Conservation (phyloP, 1,140 invertebrate species). For the Hylaeus anthracinus region DNA sequence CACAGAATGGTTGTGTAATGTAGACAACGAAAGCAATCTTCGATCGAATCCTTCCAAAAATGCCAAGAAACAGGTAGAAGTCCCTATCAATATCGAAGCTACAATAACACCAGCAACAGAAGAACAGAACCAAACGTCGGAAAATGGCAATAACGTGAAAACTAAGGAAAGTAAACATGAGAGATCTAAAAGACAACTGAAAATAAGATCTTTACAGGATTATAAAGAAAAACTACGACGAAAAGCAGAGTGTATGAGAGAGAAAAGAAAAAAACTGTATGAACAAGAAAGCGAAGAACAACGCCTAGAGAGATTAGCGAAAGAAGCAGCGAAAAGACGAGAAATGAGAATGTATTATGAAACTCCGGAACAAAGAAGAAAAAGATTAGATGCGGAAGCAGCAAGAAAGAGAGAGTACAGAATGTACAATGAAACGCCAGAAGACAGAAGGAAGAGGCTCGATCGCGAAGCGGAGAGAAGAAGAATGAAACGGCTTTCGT, state of each 20-base stretch:
- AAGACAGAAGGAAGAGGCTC: conserved; percentile 71
- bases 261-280: conserved; percentile 67
- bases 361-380: conserved; percentile 70
- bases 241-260: conserved; percentile 69
- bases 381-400: conserved; percentile 70
- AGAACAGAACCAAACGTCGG: conserved; percentile 24
- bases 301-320: conserved; percentile 58
- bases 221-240: conserved; percentile 60
- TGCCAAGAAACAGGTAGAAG: conserved; percentile 45
- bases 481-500: conserved; percentile 67
- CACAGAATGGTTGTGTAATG: conserved; percentile 60
- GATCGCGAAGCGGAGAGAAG: conserved; percentile 71
- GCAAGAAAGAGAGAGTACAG: conserved; percentile 72
- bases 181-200: conserved; percentile 40
- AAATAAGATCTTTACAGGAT: conserved; percentile 50
- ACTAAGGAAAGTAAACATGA: conserved; percentile 37
- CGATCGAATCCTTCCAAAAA: conserved; percentile 51
- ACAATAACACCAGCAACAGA: conserved; percentile 32
- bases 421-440: conserved; percentile 71
- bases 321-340: conserved; percentile 65
- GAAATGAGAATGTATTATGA: conserved; percentile 73
- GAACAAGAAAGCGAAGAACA: conserved; percentile 66
- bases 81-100: conserved; percentile 32
- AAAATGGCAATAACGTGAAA: conserved; percentile 15
- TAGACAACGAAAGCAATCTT: conserved; percentile 43